phyloP scores from a whole-genome alignment of 30 jellyfish, hydroid and myxozoan genomes.

The Turritopsis dohrnii region DNA sequence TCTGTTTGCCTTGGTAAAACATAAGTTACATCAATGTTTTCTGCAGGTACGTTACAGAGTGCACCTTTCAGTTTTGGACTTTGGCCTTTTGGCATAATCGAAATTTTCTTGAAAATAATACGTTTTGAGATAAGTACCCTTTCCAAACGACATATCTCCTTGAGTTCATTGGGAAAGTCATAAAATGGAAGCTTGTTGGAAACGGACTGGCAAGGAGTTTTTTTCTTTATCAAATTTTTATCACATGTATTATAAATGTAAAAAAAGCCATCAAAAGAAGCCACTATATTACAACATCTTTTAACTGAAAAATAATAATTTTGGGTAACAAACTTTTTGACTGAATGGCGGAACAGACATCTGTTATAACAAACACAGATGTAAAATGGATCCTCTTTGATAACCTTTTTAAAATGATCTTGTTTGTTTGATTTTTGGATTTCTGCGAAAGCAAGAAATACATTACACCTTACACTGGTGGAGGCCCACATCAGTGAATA shows the following conservation, averaged over 20 bases:
- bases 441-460: too few species aligned
- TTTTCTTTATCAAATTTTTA: background rate
- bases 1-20: conserved; percentile 22
- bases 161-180: conserved; percentile 1
- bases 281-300: background rate
- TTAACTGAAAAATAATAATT: background rate
- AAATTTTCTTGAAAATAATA: conserved; percentile 6
- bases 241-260: conserved; percentile 12
- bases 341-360: conserved; percentile 1
- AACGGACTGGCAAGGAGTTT: conserved; percentile 17
- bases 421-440: background rate
- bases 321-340: background rate
- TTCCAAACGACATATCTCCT: background rate
- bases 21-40: conserved; percentile 3
- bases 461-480: too few species aligned
- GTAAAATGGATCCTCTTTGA: conserved; percentile 14
- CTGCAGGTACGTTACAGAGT: conserved; percentile 28
- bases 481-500: too few species aligned
- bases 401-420: background rate
- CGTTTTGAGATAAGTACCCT: background rate
- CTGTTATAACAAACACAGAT: background rate
- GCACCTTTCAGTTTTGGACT: conserved; percentile 39
- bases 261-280: conserved; percentile 4
- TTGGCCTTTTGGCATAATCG: conserved; percentile 43
- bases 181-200: background rate